Percentiles rank a stretch among this genome's conserved stretches.
These are phyloP conservation scores for Pachycephala philippinensis DNA, from an alignment of 2,113 vertebrate species.

Conservation along the genomic window DNA sequence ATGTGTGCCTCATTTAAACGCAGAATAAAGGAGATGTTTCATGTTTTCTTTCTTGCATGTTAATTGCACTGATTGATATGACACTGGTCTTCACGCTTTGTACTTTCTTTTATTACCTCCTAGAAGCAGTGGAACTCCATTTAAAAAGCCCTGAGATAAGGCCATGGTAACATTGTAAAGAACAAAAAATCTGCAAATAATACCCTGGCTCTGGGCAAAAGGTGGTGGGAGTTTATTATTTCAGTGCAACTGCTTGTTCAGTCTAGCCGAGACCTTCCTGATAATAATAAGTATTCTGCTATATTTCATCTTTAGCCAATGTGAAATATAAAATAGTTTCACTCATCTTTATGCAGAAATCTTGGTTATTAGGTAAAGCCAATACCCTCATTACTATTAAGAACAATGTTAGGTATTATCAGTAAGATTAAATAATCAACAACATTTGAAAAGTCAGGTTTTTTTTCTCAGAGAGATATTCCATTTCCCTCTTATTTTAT, in stretches of 20 bases:
- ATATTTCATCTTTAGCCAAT: background rate
- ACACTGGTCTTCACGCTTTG: background rate
- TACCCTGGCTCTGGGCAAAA: background rate
- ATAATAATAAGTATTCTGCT: background rate
- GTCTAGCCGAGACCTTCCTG: background rate
- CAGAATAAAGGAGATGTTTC: background rate
- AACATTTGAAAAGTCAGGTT: background rate
- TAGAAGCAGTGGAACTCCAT: background rate
- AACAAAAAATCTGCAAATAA: background rate
- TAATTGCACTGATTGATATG: background rate
- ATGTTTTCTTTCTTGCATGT: background rate
- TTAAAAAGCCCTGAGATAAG: background rate
- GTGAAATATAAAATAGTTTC: background rate
- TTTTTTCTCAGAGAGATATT: background rate
- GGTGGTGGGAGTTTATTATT: background rate
- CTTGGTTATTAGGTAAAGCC: background rate
- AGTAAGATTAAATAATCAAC: background rate
- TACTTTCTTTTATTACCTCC: background rate
- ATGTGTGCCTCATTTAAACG: background rate
- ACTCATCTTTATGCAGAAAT: background rate
- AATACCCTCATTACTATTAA: background rate
- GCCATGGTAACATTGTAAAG: background rate
- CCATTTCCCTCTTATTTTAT: background rate
- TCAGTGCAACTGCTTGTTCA: background rate
- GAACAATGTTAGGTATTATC: background rate